Evolutionary conservation across 2,888 invertebrate genomes (phyloP), one percentile per base, ranked within the genome.

Genomic region (Clitarchus hookeri): DNA sequence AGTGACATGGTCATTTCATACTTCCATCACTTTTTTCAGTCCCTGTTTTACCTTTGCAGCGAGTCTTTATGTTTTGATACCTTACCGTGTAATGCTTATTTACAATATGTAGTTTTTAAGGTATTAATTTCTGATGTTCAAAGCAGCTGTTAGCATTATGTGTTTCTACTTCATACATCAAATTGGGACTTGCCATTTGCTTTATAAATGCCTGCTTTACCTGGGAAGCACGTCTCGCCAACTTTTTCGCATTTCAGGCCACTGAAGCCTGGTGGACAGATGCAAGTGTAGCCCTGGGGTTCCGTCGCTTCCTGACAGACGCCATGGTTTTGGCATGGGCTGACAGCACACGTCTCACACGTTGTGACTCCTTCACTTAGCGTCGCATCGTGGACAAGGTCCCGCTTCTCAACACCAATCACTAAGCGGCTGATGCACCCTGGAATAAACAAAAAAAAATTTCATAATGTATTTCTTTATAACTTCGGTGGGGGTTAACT

Each of bases 401-500:
- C 95, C 89, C 94, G 92, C 88, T 95, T 94, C 88, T 93, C 93
- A 48, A 95, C 95, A 85, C 96, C 95, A 44, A 97, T 93, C 48
- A 96, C 94, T 86, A 98, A 92, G 90, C 96, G 95, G 91, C 98
- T 97, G 84, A 98, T 95, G 91, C 98, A 98, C n/a, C 98, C 94
- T 93, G 88, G 8, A 12, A 79, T 48, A 48, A 48, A n/a, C n/a
- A n/a, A 48, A 48, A 6, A 48, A 48, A 36, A 36, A 3, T 4
- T 36, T 36, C 36, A 4, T 36, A 36, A 36, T 36, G 36, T 36
- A 4, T 36, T 36, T 36, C 36, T 36, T 36, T 36, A 36, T 36
- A 36, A 36, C 36, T 36, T 36, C 36, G 36, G 36, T 36, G 36
- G 36, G 36, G 4, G 36, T 36, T 1, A 36, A 36, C 36, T 36